Evolutionary conservation across 2,888 invertebrate genomes (phyloP), one percentile per base, ranked within the genome.

Genomic region (Iphiclides podalirius): DNA sequence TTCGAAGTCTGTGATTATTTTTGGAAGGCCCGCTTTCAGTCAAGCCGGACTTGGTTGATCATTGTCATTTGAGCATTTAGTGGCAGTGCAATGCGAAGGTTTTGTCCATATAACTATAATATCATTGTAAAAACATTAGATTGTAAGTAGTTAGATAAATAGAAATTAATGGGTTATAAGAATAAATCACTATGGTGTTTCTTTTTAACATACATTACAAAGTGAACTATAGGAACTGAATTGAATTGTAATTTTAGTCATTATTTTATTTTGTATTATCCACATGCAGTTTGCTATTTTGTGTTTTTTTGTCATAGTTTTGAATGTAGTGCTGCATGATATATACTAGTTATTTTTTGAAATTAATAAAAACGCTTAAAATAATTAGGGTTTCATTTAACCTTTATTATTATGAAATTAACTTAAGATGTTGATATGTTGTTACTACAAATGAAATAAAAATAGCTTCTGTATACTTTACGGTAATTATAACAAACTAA

Each of bases 271-370:
- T 67, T 70, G 67, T 75, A 68, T 71, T 64, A 54, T 66, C 69
- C 63, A 59, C 57, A 63, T 66, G 63, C 66, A 67, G 64, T 68
- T 68, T 61, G 72, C 67, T 66, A 64, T 69, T 71, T 79, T 78
- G 78, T 79, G 79, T 84, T 75, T 75, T 79, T 44, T 76, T 81
- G 75, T 82, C 77, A 82, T 84, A 82, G 79, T 72, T 72, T 84
- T 79, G 68, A 77, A 78, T 68, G 70, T 79, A 80, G 79, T 74
- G 72, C 65, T 72, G 83, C 74, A 83, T 86, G 84, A 79, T 79
- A 81, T 75, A 74, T 81, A 81, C 75, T 85, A 82, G 82, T 76
- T 84, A 81, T 83, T 84, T 75, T 85, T 86, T 83, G 79, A 85
- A 85, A 81, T 82, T 79, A 86, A 83, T 84, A 83, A 87, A 75